A percentile compares a stretch with the other conserved stretches of the same genome.
These are phyloP conservation scores for Pheosia gnoma DNA, from an alignment of 2,888 invertebrate species.

Conservation along the genomic window DNA sequence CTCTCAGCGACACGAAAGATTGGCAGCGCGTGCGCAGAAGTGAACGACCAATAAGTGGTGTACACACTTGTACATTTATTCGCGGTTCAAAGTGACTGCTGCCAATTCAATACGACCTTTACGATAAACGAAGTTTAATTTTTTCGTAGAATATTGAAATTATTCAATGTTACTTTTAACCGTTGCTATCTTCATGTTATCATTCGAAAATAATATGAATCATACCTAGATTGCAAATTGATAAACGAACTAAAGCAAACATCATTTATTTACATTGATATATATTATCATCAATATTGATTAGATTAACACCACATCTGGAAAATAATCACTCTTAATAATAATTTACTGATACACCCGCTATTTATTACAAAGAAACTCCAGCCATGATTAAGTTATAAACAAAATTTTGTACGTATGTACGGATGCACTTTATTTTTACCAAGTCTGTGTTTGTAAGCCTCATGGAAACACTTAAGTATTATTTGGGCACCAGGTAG, in stretches of 20 bases:
- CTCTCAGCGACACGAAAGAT: slow-evolving; percentile 24
- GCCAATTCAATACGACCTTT: not conserved
- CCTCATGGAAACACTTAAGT: not conserved
- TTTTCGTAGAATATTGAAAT: slow-evolving; percentile 13
- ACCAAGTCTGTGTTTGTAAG: not conserved
- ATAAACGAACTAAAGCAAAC: slow-evolving; percentile 3
- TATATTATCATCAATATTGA: not conserved
- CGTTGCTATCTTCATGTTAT: slow-evolving; percentile 20
- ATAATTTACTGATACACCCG: no score
- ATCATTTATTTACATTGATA: not conserved
- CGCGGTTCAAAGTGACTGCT: slow-evolving; percentile 14
- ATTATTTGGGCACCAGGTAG: not conserved
- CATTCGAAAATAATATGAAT: slow-evolving; percentile 28
- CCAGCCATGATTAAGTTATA: not conserved
- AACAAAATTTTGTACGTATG: not conserved
- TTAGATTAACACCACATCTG: not conserved
- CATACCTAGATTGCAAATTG: slow-evolving; percentile 12
- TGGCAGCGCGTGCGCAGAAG: slow-evolving; percentile 32
- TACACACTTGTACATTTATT: slow-evolving; percentile 18
- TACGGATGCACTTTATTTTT: no score
- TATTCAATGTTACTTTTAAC: slow-evolving; percentile 10
- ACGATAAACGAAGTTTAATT: slow-evolving; percentile 9
- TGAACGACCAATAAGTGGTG: slow-evolving; percentile 21
- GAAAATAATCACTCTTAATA: no score
- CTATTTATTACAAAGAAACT: no score